Percentiles rank a stretch among this genome's conserved stretches.
Conservation (phyloP, 1,140 invertebrate species). For the Saxidomus purpurata region DNA sequence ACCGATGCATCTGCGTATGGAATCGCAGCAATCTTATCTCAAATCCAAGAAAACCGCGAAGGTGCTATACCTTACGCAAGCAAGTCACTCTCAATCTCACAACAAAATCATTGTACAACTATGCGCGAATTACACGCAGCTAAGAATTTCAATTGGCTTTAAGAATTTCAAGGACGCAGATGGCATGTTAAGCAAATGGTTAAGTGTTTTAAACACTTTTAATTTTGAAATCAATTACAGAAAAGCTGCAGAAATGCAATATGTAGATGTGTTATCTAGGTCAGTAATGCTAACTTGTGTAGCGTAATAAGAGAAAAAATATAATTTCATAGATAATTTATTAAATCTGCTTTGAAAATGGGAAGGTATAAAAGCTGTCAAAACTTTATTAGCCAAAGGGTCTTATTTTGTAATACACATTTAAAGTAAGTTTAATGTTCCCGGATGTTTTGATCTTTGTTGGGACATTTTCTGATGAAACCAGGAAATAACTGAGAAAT, state of each 20-base stretch:
- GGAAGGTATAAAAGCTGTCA: too few relatives aligned
- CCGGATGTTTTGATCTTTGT: too few relatives aligned
- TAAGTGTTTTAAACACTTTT: constrained; percentile 35
- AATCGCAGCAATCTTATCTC: constrained; percentile 7
- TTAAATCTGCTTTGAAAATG: too few relatives aligned
- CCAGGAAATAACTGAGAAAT: too few relatives aligned
- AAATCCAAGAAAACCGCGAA: constrained; percentile 1
- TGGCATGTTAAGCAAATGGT: constrained; percentile 41
- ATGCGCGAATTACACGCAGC: constrained; percentile 50
- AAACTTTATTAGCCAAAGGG: too few relatives aligned
- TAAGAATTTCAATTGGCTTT: constrained; percentile 49
- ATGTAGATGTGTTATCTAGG: constrained; percentile 8
- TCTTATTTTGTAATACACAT: too few relatives aligned
- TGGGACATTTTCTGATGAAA: too few relatives aligned
- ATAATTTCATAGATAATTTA: too few relatives aligned
- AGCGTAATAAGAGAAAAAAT: too few relatives aligned
- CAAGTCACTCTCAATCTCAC: too few relatives aligned
- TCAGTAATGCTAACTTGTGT: background rate
- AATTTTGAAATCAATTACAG: constrained; percentile 47
- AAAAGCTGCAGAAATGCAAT: background rate
- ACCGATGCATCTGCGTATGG: background rate
- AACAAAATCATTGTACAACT: constrained; percentile 55
- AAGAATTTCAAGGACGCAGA: constrained; percentile 52
- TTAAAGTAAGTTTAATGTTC: too few relatives aligned
- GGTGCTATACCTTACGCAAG: background rate